phyloP scores from a whole-genome alignment of 2,797 vertebrate genomes.

The Coreius guichenoti region DNA sequence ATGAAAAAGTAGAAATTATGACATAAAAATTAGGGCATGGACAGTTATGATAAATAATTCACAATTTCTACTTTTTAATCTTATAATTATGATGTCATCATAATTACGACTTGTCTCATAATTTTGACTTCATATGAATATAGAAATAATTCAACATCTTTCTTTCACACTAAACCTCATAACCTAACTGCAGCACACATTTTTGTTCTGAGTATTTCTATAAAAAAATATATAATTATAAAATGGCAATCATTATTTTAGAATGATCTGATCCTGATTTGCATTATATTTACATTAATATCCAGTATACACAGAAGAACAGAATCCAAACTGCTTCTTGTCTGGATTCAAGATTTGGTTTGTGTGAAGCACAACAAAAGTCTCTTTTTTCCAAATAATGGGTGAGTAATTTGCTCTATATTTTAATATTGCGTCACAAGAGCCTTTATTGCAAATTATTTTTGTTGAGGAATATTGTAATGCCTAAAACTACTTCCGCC shows the following conservation, averaged over 20 bases:
- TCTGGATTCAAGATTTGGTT: not conserved
- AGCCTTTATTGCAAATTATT: too few species aligned
- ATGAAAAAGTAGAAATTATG: not conserved
- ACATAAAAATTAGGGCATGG: not conserved
- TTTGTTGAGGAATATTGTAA: not conserved
- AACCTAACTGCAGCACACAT: not conserved
- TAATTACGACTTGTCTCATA: not conserved
- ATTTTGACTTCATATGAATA: too few species aligned
- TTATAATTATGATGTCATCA: not conserved
- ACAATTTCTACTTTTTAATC: not conserved
- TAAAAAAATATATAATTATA: not conserved
- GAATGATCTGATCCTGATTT: not conserved
- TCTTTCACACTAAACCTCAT: not conserved
- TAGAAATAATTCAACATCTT: not conserved
- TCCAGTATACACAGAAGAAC: not conserved
- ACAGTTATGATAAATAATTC: not conserved
- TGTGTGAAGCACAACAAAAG: not conserved
- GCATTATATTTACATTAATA: not conserved
- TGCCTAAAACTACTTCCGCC: not conserved
- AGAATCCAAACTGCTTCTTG: not conserved
- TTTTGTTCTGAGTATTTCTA: not conserved
- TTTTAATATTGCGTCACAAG: not conserved
- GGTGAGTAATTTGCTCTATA: not conserved
- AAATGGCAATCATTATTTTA: not conserved
- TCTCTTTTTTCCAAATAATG: not conserved